phyloP scores from a whole-genome alignment of 1,140 invertebrate genomes.

The Penaeus japonicus region DNA sequence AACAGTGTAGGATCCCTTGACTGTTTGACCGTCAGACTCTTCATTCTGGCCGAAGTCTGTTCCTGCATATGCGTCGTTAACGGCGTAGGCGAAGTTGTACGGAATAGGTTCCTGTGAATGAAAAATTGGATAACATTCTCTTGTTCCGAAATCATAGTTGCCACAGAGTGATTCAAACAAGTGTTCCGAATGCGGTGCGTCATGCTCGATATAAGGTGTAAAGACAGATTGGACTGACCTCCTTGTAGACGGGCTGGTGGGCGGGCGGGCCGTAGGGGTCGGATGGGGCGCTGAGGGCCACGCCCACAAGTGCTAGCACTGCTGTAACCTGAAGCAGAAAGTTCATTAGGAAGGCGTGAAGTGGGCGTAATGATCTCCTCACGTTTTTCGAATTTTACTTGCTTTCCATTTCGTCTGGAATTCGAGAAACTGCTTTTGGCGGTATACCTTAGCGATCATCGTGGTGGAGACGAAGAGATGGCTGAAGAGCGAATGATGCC shows the following conservation, averaged over 20 bases:
- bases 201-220: too few relatives aligned
- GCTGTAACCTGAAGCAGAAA: not conserved
- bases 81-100: constrained; percentile 45
- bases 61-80: constrained; percentile 41
- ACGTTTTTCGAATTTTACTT: too few relatives aligned
- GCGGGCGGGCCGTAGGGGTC: constrained; percentile 41
- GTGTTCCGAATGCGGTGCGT: too few relatives aligned
- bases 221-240: constrained; percentile 2
- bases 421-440: too few relatives aligned
- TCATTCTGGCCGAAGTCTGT: constrained; percentile 46
- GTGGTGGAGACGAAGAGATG: too few relatives aligned
- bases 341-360: too few relatives aligned
- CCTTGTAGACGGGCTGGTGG: not conserved
- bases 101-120: not conserved
- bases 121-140: not conserved
- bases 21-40: constrained; percentile 1
- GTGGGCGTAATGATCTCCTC: too few relatives aligned
- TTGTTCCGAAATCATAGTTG: too few relatives aligned
- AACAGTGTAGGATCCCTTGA: constrained; percentile 57
- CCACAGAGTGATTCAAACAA: too few relatives aligned
- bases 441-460: too few relatives aligned
- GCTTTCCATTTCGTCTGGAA: too few relatives aligned
- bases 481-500: too few relatives aligned
- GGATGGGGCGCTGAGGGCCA: constrained; percentile 16
- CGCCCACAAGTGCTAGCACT: constrained; percentile 17